These are phyloP conservation scores for Heliconius ismenius DNA, from an alignment of 2,888 invertebrate genomes.

Conservation along the genomic window DNA sequence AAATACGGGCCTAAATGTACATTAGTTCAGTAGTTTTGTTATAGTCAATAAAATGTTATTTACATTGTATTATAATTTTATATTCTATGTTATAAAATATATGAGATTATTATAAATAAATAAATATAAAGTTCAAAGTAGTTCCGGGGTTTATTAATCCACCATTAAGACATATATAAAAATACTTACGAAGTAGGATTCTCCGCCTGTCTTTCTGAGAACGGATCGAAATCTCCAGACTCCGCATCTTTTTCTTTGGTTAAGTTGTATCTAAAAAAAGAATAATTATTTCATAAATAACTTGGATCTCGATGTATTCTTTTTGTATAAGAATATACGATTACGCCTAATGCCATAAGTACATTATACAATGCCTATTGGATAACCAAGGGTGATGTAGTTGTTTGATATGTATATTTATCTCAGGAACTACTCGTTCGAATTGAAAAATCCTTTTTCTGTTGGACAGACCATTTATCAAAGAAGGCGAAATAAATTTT, in stretches of 20 bases:
- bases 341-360: neutral
- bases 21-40: neutral
- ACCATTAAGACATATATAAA: neutral
- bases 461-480: too few species aligned
- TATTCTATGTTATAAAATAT: too few species aligned
- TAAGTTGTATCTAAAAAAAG: conserved; percentile 83
- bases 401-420: too few species aligned
- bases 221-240: conserved; percentile 87
- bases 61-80: neutral
- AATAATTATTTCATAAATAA: conserved; percentile 23
- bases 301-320: too few species aligned
- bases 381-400: too few species aligned
- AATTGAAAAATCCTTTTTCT: too few species aligned
- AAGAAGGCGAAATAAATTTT: too few species aligned
- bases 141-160: neutral
- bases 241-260: conserved; percentile 86
- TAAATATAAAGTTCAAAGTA: neutral
- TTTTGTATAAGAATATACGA: neutral
- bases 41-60: neutral
- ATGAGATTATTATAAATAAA: too few species aligned
- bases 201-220: conserved; percentile 85
- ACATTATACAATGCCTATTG: neutral
- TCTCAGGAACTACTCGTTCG: too few species aligned
- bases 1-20: neutral
- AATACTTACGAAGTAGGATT: conserved; percentile 91